Conservation (phyloP, 1,140 invertebrate species). For the Lucilia cuprina region DNA sequence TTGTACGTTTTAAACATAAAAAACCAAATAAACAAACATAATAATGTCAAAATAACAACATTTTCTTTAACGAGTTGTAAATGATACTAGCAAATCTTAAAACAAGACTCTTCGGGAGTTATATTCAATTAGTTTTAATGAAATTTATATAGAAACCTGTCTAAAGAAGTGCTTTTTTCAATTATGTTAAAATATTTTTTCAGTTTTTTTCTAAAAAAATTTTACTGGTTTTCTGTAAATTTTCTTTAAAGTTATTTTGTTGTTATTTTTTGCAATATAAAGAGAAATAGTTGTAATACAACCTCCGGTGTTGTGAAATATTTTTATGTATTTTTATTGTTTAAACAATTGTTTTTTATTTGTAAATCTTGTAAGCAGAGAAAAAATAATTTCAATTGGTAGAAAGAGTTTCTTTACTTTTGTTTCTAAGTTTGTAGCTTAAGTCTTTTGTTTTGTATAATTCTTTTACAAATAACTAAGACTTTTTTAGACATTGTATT, state of each 20-base stretch:
- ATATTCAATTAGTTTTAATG: neutral
- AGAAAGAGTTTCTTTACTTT: neutral
- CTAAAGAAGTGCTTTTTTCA: neutral
- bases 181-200: neutral
- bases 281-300: neutral
- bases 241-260: neutral
- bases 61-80: neutral
- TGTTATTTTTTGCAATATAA: neutral
- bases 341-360: neutral
- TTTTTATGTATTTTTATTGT: conserved; percentile 10
- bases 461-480: too few relatives aligned
- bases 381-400: neutral
- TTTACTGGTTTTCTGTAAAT: neutral
- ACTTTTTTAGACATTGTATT: too few relatives aligned
- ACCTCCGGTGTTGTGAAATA: conserved; percentile 13
- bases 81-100: neutral
- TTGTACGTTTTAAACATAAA: neutral
- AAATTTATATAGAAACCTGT: neutral
- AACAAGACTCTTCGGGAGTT: neutral
- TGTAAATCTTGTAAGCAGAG: neutral
- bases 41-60: conserved; percentile 11
- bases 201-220: neutral
- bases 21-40: neutral
- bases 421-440: neutral
- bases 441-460: conserved; percentile 19